Evolutionary conservation across 2,797 vertebrate species (phyloP).

Genomic region (Austrolebias charrua): DNA sequence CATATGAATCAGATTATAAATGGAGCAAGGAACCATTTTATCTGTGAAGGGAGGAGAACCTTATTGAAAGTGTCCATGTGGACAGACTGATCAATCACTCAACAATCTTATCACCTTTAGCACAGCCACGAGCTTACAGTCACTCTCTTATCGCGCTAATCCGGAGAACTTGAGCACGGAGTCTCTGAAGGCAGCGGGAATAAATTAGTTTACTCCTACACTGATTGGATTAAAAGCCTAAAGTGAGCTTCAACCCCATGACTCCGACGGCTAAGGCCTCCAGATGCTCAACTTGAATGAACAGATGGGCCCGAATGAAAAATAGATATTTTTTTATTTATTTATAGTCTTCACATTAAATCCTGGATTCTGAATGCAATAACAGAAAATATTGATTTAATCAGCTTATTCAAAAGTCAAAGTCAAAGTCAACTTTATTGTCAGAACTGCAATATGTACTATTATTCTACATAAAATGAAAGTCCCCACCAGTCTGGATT

Average conservation of each 20-base stretch:
- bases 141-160: constrained; percentile 72
- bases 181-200: constrained; percentile 52
- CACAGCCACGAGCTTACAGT: constrained; percentile 48
- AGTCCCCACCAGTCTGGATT: constrained; percentile 22
- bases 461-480: not conserved
- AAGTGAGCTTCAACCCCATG: constrained; percentile 44
- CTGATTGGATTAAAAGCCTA: constrained; percentile 75
- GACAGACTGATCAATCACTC: constrained; percentile 65
- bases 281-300: constrained; percentile 40
- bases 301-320: constrained; percentile 22
- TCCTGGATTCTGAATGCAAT: not conserved
- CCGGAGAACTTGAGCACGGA: constrained; percentile 62
- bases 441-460: no score
- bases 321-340: constrained; percentile 10
- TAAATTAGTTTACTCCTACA: constrained; percentile 75
- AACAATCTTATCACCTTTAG: constrained; percentile 49
- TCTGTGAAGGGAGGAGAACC: constrained; percentile 23
- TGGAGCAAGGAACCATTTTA: constrained; percentile 14
- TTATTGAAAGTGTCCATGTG: constrained; percentile 30
- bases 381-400: constrained; percentile 5
- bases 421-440: no score
- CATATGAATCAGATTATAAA: constrained; percentile 1
- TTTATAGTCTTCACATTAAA: not conserved
- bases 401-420: no score
- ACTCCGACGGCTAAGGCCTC: constrained; percentile 29